Evolutionary conservation across 2,888 invertebrate genomes (phyloP).

Genomic region (Amiota minor): DNA sequence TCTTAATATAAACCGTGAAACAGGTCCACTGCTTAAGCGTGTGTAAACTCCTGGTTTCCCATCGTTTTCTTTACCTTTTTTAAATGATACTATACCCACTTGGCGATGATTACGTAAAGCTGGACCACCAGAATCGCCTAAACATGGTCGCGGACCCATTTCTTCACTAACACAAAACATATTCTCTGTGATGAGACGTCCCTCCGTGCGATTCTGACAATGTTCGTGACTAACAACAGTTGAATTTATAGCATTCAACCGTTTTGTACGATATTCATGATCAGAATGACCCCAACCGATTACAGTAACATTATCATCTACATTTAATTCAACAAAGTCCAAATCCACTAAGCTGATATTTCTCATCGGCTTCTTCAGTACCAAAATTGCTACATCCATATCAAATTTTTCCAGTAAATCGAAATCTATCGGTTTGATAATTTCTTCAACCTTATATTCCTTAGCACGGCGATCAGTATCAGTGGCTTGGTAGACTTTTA

Average conservation of each 20-base stretch:
- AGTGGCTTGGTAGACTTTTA: not conserved
- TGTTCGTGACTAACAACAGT: not conserved
- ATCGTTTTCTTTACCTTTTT: not conserved
- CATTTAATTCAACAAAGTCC: not conserved
- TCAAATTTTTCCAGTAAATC: not conserved
- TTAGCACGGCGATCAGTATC: not conserved
- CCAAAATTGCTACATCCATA: not conserved
- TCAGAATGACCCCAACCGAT: constrained; percentile 4
- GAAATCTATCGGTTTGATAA: not conserved
- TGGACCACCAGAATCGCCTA: constrained; percentile 6
- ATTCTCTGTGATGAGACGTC: not conserved
- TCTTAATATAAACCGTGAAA: not conserved
- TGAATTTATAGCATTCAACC: not conserved
- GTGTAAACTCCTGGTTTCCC: constrained; percentile 7
- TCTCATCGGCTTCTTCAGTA: not conserved
- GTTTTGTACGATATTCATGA: not conserved
- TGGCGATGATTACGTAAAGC: not conserved
- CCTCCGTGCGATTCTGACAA: not conserved
- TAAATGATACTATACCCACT: constrained; percentile 7
- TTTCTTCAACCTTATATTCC: not conserved
- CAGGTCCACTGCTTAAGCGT: not conserved
- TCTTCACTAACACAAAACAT: constrained; percentile 2
- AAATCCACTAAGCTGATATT: not conserved
- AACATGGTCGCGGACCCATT: not conserved
- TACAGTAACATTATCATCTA: constrained; percentile 2